A percentile compares a stretch with the other conserved stretches of the same genome.
Conservation (phyloP, 2,797 vertebrate species). For the Leucoraja ocellata region DNA sequence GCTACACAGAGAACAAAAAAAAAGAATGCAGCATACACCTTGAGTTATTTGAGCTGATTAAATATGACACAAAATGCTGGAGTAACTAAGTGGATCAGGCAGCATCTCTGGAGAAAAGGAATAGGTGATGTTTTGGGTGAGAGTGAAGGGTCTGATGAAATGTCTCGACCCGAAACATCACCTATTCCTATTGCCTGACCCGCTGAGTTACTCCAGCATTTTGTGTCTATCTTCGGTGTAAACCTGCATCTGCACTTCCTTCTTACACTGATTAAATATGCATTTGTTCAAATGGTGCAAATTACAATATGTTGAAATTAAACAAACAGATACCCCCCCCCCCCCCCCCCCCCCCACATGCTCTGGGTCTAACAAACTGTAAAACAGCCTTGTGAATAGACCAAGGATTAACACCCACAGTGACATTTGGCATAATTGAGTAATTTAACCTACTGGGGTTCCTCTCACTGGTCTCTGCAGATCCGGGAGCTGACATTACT, state of each 20-base stretch:
- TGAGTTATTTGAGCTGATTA: slow-evolving; percentile 6
- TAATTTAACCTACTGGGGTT: slow-evolving; percentile 68
- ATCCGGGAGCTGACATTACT: slow-evolving; percentile 73
- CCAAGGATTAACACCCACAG: slow-evolving; percentile 44
- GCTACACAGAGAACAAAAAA: background rate
- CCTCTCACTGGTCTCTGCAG: slow-evolving; percentile 63
- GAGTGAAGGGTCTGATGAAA: too few species aligned
- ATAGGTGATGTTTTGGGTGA: too few species aligned
- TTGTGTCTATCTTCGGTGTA: too few species aligned
- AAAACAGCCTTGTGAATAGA: slow-evolving; percentile 46
- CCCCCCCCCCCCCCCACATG: slow-evolving; percentile 19
- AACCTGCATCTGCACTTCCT: too few species aligned
- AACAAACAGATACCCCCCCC: slow-evolving; percentile 18
- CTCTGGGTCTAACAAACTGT: slow-evolving; percentile 42
- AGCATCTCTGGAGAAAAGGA: too few species aligned
- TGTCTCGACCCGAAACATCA: too few species aligned
- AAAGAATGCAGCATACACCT: background rate
- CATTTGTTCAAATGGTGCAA: background rate
- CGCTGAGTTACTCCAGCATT: too few species aligned
- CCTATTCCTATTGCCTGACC: too few species aligned
- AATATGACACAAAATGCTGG: background rate
- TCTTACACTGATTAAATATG: background rate
- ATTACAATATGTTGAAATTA: background rate
- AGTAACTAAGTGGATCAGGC: too few species aligned
- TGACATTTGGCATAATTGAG: slow-evolving; percentile 43